These are phyloP conservation scores for Desmodus rotundus DNA, from an alignment of 2,113 vertebrate genomes.

Conservation along the genomic window DNA sequence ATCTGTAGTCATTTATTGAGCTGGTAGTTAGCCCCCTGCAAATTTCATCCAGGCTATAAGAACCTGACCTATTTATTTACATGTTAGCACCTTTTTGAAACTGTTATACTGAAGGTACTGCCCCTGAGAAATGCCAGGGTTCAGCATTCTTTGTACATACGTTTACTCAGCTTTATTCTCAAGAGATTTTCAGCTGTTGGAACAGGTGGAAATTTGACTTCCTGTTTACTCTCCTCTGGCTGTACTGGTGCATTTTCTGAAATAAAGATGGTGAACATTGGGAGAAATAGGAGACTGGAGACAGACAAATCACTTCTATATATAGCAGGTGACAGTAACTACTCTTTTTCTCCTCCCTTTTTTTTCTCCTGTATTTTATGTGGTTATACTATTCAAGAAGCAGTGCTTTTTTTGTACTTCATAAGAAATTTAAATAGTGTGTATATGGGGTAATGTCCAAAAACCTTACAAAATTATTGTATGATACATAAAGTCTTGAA, in stretches of 20 bases:
- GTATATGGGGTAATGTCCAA: not conserved
- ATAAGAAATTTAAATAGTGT: not conserved
- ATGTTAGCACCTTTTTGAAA: not conserved
- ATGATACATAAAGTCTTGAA: not conserved
- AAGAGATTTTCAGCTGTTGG: not conserved
- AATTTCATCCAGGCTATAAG: not conserved
- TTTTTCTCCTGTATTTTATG: not conserved
- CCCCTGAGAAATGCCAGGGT: not conserved
- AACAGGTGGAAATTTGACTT: not conserved
- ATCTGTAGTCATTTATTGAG: not conserved
- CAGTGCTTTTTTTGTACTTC: not conserved
- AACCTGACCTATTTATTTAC: not conserved
- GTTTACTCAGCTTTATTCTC: not conserved
- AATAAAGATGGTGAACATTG: not conserved
- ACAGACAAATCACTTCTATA: not conserved
- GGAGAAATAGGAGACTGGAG: not conserved
- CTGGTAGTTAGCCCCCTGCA: not conserved
- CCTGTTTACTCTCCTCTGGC: not conserved
- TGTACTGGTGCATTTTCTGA: not conserved
- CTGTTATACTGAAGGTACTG: not conserved
- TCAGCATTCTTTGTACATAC: not conserved
- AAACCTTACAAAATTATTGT: not conserved
- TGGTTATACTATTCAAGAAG: not conserved
- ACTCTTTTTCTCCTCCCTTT: not conserved
- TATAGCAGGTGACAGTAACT: not conserved